Base-by-base conservation (phyloP, 2,797 vertebrate species). In the Dallia pectoralis region DNA sequence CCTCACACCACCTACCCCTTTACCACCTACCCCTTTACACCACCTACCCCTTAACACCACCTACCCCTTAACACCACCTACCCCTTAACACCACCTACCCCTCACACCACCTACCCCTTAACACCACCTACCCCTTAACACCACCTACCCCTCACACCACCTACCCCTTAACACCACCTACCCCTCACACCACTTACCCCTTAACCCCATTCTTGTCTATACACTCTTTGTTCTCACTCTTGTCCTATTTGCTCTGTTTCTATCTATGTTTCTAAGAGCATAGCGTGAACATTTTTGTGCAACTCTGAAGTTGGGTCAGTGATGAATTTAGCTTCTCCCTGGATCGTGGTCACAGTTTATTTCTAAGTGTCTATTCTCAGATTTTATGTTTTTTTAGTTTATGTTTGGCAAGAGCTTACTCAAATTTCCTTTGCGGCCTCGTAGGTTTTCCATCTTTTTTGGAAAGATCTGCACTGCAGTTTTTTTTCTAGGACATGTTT, bases 321-420 rank as follows among this genome's bases (percentile, higher is more conserved):
- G 64, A 66, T 40, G 33, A 33, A 66, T 66, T 66, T 66, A 2
- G 18, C 33, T 9, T 40, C 1, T 9, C 30, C 32, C 64, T 12
- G 30, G 9, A 22, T 66, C 3, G 11, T 15, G 64, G 16, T n/a
- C 33, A 40, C 9, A 4, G 19, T 66, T 36, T 15, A 32, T 66
- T 36, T 40, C 27, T 29, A 18, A 49, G 18, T 16, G 25, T 3
- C 16, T 12, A 29, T 69, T 69, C 19, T n/a, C 4, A 27, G n/a
- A 4, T 22, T 49, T 69, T 69, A 19, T 4, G 2, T 33, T 64
- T 22, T 6, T 69, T 51, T 6, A 8, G 67, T 69, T 69, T 30
- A 68, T 29, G 25, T 69, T 49, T 19, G 25, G 27, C 44, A 65
- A 77, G 51, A 79, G 75, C 84, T 81, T 84, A 82, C 80, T 80